These are phyloP conservation scores for Heliconius melpomene DNA, from an alignment of 1,140 invertebrate species.

Conservation along the genomic window DNA sequence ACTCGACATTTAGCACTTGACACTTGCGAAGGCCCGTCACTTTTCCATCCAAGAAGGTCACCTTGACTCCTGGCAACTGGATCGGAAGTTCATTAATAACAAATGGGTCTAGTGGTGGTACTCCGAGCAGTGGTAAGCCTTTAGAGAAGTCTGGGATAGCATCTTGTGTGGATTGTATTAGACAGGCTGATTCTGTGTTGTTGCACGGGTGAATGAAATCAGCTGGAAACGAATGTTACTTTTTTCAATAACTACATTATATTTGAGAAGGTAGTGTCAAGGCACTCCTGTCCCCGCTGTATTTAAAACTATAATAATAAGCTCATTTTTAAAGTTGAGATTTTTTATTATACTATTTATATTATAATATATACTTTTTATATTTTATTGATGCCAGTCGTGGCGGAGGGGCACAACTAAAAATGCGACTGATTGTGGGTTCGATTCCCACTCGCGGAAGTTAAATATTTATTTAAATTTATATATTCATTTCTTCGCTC, in stretches of 20 bases:
- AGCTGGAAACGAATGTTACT: constrained; percentile 48
- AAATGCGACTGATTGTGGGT: too few species aligned
- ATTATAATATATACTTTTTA: too few species aligned
- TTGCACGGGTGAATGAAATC: constrained; percentile 73
- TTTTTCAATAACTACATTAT: background rate
- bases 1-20: constrained; percentile 73
- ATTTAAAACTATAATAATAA: too few species aligned
- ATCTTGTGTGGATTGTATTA: constrained; percentile 68
- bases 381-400: too few species aligned
- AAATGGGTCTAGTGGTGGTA: constrained; percentile 70
- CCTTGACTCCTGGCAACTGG: constrained; percentile 71
- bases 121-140: constrained; percentile 65
- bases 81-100: constrained; percentile 72
- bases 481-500: too few species aligned
- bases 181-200: constrained; percentile 63
- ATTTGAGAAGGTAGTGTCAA: background rate
- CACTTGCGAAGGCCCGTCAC: constrained; percentile 70
- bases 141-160: constrained; percentile 71
- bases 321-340: too few species aligned
- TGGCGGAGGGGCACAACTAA: too few species aligned
- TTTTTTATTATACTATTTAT: too few species aligned
- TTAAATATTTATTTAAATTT: too few species aligned
- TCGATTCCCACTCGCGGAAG: too few species aligned
- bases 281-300: background rate
- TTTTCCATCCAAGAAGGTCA: constrained; percentile 72